Conservation (phyloP, 2,888 invertebrate genomes). For the Apamea monoglypha region DNA sequence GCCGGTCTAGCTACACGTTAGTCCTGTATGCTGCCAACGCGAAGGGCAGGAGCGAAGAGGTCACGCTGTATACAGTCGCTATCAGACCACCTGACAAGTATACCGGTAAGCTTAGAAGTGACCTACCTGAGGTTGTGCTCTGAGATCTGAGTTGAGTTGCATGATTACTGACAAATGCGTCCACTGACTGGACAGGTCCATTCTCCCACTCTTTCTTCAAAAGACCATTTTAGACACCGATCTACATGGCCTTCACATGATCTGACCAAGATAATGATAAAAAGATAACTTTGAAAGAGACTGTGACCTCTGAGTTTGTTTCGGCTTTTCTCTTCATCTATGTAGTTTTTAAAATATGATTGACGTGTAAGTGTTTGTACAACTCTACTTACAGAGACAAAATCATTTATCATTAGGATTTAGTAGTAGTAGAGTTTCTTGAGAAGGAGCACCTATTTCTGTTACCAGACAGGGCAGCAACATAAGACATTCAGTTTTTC, state of each 20-base stretch:
- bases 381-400: no score
- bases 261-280: background rate
- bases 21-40: constrained; percentile 96
- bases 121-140: background rate
- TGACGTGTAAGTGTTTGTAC: no score
- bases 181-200: background rate
- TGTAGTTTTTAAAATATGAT: no score
- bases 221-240: background rate
- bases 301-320: no score
- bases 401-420: no score
- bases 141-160: background rate
- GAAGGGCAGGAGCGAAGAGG: constrained; percentile 95
- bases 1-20: constrained; percentile 93
- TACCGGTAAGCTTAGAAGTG: constrained; percentile 91
- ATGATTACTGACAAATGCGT: background rate
- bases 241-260: no score
- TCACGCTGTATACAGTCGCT: constrained; percentile 94
- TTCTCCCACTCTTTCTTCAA: background rate
- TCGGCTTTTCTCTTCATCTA: no score
- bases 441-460: background rate
- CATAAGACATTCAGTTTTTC: background rate
- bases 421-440: background rate
- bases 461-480: background rate
- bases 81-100: constrained; percentile 96
- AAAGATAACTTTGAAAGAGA: no score